phyloP scores from a whole-genome alignment of 2,888 invertebrate genomes.

The Sepiola atlantica region DNA sequence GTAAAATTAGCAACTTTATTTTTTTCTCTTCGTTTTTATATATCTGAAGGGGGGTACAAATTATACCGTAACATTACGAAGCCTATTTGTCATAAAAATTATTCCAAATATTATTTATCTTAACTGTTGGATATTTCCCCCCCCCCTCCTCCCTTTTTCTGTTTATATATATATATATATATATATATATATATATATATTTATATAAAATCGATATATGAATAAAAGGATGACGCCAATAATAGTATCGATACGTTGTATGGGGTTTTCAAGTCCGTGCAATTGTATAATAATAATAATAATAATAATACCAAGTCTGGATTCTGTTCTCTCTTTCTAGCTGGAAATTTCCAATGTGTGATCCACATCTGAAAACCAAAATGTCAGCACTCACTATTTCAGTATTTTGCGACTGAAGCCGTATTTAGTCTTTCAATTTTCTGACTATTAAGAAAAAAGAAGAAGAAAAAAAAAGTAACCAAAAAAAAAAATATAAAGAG shows the following conservation, averaged over 20 bases:
- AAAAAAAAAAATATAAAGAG: background rate
- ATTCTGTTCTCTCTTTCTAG: background rate
- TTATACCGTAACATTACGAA: no score
- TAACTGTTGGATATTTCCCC: no score
- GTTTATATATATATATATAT: no score
- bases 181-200: no score
- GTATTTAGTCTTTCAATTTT: constrained; percentile 6
- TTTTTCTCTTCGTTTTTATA: no score
- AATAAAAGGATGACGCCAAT: background rate
- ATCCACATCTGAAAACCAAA: background rate
- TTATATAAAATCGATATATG: no score
- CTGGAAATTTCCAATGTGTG: background rate
- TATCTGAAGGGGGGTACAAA: no score
- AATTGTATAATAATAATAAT: background rate
- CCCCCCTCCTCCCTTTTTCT: no score
- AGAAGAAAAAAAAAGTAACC: background rate
- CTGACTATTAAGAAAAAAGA: background rate
- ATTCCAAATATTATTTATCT: no score
- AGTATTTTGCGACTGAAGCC: background rate
- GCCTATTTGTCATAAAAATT: no score
- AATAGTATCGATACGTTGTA: background rate
- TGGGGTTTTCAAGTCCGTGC: background rate
- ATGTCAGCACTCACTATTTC: background rate
- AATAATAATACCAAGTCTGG: background rate
- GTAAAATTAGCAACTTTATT: no score